These are phyloP conservation scores for Pocillopora verrucosa DNA, from an alignment of 64 coral and sea anemone species.

Conservation along the genomic window DNA sequence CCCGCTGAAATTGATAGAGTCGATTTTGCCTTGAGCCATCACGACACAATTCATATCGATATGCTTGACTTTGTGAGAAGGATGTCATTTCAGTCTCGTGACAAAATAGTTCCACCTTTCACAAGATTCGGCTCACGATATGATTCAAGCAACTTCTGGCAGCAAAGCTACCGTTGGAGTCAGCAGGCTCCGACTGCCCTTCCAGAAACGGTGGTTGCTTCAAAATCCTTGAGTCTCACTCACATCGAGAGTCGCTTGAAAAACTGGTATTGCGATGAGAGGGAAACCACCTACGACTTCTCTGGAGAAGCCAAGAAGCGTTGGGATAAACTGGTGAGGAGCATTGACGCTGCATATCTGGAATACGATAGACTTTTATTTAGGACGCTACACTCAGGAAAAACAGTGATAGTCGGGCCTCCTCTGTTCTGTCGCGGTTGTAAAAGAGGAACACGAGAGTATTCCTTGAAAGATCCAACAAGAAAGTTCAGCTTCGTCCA, in stretches of 20 bases:
- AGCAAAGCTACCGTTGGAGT: slow-evolving; percentile 3
- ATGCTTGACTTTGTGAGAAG: neutral
- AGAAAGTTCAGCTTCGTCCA: slow-evolving; percentile 39
- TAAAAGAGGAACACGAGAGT: neutral
- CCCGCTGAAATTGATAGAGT: neutral
- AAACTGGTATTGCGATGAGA: slow-evolving; percentile 28
- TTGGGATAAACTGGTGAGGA: neutral
- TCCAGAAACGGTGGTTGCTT: neutral
- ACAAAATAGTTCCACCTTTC: slow-evolving; percentile 22
- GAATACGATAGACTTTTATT: neutral
- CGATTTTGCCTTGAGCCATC: neutral
- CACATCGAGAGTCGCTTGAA: slow-evolving; percentile 7
- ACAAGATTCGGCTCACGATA: neutral
- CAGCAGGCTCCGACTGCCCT: neutral
- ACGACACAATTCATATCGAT: slow-evolving; percentile 22
- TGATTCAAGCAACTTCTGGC: slow-evolving; percentile 23
- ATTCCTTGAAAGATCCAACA: neutral
- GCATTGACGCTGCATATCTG: neutral
- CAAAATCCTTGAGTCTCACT: neutral
- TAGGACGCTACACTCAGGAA: neutral
- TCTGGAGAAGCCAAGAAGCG: neutral
- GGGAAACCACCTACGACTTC: neutral
- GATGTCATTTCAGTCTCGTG: neutral
- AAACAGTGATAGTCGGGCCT: neutral
- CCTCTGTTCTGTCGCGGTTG: neutral